Evolutionary conservation across 2,113 vertebrate species (phyloP).

Genomic region (Sapayoa aenigma): DNA sequence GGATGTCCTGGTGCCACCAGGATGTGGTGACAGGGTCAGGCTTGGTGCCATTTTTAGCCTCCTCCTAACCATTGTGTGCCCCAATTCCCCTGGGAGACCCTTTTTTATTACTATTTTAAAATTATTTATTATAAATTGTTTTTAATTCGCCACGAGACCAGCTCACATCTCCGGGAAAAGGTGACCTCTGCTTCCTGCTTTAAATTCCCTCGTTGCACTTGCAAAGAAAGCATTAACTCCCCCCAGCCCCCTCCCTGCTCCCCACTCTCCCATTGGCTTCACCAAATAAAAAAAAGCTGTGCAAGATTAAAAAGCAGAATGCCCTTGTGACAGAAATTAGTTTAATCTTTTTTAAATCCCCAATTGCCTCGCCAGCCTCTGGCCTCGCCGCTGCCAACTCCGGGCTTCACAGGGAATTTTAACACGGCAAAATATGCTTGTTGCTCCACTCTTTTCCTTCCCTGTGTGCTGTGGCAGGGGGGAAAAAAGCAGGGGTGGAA

Average conservation of each 20-base stretch:
- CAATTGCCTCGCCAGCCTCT: slow-evolving; percentile 8
- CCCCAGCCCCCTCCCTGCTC: background rate
- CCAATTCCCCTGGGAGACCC: background rate
- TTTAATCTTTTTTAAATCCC: slow-evolving; percentile 47
- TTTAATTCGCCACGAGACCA: background rate
- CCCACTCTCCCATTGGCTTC: background rate
- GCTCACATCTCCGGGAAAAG: background rate
- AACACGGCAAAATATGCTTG: background rate
- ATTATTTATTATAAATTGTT: background rate
- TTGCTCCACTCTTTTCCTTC: background rate
- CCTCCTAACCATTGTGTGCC: background rate
- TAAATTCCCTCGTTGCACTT: background rate
- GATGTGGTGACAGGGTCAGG: background rate
- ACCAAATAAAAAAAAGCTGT: background rate
- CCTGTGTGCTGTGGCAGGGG: background rate
- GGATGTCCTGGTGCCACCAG: background rate
- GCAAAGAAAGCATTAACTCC: background rate
- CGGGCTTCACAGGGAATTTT: background rate
- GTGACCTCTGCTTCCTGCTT: slow-evolving; percentile 49
- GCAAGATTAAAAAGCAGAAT: slow-evolving; percentile 41
- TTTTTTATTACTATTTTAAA: background rate
- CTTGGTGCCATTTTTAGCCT: background rate
- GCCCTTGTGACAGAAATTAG: slow-evolving; percentile 55
- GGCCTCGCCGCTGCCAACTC: background rate
- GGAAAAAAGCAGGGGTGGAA: background rate